Percentiles rank a stretch among this genome's conserved stretches.
These are phyloP conservation scores for Epizoanthus stellaris DNA, from an alignment of 92 coral and sea anemone species.

Conservation along the genomic window DNA sequence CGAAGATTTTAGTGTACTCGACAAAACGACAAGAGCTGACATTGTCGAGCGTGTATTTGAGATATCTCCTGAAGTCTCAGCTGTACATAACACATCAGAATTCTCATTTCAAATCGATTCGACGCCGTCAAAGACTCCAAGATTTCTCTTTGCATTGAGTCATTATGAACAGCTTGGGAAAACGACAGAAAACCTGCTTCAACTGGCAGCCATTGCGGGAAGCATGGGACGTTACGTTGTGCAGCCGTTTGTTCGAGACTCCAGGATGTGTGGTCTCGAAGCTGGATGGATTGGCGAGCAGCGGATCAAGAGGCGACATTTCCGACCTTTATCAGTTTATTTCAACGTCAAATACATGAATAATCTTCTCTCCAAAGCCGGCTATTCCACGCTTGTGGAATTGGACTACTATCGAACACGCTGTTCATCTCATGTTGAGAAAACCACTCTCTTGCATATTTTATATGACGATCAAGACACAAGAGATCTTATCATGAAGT, in stretches of 20 bases:
- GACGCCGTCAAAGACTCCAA: slow-evolving; percentile 27
- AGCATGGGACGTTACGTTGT: slow-evolving; percentile 77
- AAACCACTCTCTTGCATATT: slow-evolving; percentile 83
- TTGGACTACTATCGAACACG: slow-evolving; percentile 69
- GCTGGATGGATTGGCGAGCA: slow-evolving; percentile 87
- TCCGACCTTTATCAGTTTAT: slow-evolving; percentile 84
- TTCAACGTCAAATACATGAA: slow-evolving; percentile 83
- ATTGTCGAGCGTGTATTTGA: slow-evolving; percentile 58
- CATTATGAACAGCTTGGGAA: slow-evolving; percentile 97
- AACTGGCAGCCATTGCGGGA: slow-evolving; percentile 85
- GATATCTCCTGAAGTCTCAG: slow-evolving; percentile 49
- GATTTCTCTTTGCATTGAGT: slow-evolving; percentile 85
- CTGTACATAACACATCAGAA: slow-evolving; percentile 47
- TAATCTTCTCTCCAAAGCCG: slow-evolving; percentile 67
- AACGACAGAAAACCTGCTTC: slow-evolving; percentile 92
- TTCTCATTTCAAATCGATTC: slow-evolving; percentile 49
- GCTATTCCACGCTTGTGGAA: slow-evolving; percentile 71
- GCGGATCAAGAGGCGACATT: slow-evolving; percentile 75
- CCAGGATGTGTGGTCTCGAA: slow-evolving; percentile 96
- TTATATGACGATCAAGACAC: slow-evolving; percentile 71
- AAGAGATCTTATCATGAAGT: slow-evolving; percentile 68
- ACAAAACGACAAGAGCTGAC: slow-evolving; percentile 24
- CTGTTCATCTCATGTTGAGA: slow-evolving; percentile 60
- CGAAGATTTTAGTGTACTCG: slow-evolving; percentile 23
- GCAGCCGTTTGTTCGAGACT: slow-evolving; percentile 95